phyloP scores from a whole-genome alignment of 2,797 vertebrate species.

The Cyprinodon diabolis region DNA sequence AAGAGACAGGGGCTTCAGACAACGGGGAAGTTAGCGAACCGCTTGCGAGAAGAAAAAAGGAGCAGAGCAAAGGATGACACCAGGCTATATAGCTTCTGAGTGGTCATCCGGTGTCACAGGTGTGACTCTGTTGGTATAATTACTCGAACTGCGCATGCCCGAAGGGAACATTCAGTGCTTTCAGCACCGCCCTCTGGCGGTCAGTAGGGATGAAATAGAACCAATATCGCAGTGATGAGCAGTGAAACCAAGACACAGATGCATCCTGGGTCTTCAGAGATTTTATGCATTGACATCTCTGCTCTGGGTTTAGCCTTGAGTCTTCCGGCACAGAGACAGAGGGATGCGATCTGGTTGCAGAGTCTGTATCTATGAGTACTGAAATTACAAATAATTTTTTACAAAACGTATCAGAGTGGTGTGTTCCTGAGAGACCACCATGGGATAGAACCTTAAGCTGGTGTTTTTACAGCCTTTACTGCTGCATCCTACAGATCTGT shows the following conservation, averaged over 20 bases:
- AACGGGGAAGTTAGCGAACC: too few relatives aligned
- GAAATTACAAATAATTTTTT: slow-evolving; percentile 58
- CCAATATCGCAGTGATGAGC: slow-evolving; percentile 7
- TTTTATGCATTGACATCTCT: slow-evolving; percentile 51
- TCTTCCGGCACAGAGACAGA: slow-evolving; percentile 20
- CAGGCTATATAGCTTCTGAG: too few relatives aligned
- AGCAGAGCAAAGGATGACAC: too few relatives aligned
- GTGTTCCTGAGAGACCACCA: slow-evolving; percentile 37
- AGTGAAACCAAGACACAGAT: slow-evolving; percentile 21
- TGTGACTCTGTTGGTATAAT: too few relatives aligned
- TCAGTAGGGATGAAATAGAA: too few relatives aligned
- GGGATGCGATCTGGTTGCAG: background rate
- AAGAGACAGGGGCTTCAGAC: too few relatives aligned
- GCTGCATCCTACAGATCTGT: slow-evolving; percentile 34
- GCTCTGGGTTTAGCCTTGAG: slow-evolving; percentile 55
- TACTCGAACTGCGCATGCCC: too few relatives aligned
- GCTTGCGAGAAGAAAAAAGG: too few relatives aligned
- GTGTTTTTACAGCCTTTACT: slow-evolving; percentile 22
- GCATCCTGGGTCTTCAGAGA: slow-evolving; percentile 65
- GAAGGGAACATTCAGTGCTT: too few relatives aligned
- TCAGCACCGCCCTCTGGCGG: too few relatives aligned
- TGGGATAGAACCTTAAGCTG: slow-evolving; percentile 28
- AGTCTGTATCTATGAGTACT: slow-evolving; percentile 28
- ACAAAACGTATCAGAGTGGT: slow-evolving; percentile 41
- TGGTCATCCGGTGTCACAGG: too few relatives aligned